phyloP scores from a whole-genome alignment of 2,113 vertebrate species.

The Halichoeres trimaculatus region DNA sequence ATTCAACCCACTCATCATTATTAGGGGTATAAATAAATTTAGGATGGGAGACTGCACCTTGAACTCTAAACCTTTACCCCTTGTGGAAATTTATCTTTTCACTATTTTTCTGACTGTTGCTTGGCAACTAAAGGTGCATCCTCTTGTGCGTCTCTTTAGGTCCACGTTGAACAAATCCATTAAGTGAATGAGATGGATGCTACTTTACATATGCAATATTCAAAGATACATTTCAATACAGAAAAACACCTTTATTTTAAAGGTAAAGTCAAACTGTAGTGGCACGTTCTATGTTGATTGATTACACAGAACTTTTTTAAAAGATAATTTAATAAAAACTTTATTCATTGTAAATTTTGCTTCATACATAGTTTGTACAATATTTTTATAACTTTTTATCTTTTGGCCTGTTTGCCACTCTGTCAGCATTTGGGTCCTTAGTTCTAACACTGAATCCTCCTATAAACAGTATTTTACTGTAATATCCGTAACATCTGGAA shows the following conservation, averaged over 20 bases:
- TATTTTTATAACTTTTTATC: too few relatives aligned
- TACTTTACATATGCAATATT: slow-evolving; percentile 78
- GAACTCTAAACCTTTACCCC: slow-evolving; percentile 92
- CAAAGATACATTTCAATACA: slow-evolving; percentile 79
- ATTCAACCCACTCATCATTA: slow-evolving; percentile 90
- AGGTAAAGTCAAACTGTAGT: too few relatives aligned
- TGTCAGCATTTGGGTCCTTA: too few relatives aligned
- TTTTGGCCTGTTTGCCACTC: too few relatives aligned
- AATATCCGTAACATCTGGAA: too few relatives aligned
- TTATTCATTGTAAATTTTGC: neutral
- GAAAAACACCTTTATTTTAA: slow-evolving; percentile 16
- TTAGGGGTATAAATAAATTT: slow-evolving; percentile 96
- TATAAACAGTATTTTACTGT: too few relatives aligned
- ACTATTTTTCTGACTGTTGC: slow-evolving; percentile 54
- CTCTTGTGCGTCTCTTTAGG: slow-evolving; percentile 24
- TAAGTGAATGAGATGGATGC: slow-evolving; percentile 80
- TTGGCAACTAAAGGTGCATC: slow-evolving; percentile 62
- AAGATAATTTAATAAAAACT: neutral
- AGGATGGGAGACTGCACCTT: slow-evolving; percentile 89
- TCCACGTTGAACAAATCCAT: slow-evolving; percentile 85
- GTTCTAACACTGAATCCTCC: too few relatives aligned
- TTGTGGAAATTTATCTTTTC: slow-evolving; percentile 82
- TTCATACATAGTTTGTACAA: neutral
- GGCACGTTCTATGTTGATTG: neutral
- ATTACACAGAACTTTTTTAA: neutral